These are phyloP conservation scores for Drosophila diplacantha DNA, from an alignment of 2,888 invertebrate species.

Conservation along the genomic window DNA sequence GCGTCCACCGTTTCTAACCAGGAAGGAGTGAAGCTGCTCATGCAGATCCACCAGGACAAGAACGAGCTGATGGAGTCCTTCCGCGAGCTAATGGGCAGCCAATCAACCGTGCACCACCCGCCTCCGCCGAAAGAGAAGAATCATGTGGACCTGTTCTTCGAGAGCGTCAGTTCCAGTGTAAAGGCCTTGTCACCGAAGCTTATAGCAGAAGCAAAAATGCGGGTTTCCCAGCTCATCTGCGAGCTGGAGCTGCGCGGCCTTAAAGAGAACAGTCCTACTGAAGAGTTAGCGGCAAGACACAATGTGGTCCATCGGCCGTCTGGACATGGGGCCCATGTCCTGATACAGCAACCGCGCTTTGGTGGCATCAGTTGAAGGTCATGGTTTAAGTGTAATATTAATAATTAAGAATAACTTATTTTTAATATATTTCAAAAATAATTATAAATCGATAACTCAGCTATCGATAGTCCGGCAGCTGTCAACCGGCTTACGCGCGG, in stretches of 20 bases:
- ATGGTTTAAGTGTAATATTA: not conserved
- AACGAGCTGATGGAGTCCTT: slow-evolving; percentile 75
- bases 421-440: not conserved
- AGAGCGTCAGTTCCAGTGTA: slow-evolving; percentile 66
- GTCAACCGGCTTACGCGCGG: slow-evolving; percentile 3
- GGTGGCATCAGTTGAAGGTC: slow-evolving; percentile 10
- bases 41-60: slow-evolving; percentile 74
- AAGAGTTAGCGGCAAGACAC: slow-evolving; percentile 16
- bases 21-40: slow-evolving; percentile 64
- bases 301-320: slow-evolving; percentile 1
- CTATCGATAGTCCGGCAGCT: not conserved
- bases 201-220: slow-evolving; percentile 66
- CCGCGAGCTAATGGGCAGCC: slow-evolving; percentile 72
- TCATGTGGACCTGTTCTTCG: slow-evolving; percentile 68
- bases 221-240: slow-evolving; percentile 64
- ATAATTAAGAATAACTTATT: not conserved
- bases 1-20: slow-evolving; percentile 40
- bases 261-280: slow-evolving; percentile 40
- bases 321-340: not conserved
- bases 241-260: slow-evolving; percentile 61
- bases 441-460: not conserved
- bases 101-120: slow-evolving; percentile 36
- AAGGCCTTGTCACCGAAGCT: slow-evolving; percentile 64
- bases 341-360: slow-evolving; percentile 7
- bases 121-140: slow-evolving; percentile 64